Percentiles rank a stretch among this genome's conserved stretches.
phyloP scores from a whole-genome alignment of 1,140 invertebrate species.

The Aporrectodea caliginosa region DNA sequence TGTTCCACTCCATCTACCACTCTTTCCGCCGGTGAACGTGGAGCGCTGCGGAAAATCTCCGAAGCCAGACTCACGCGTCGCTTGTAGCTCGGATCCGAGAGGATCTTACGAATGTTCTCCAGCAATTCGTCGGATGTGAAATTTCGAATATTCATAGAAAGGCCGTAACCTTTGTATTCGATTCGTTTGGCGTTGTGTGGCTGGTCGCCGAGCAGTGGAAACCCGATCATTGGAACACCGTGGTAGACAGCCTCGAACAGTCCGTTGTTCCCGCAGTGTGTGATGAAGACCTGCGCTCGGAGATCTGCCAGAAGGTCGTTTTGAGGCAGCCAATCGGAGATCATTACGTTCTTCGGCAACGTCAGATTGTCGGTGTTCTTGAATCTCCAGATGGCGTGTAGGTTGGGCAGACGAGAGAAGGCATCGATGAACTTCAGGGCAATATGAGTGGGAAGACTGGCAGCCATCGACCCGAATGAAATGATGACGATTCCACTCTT shows the following conservation, averaged over 20 bases:
- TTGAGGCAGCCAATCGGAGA: conserved; percentile 68
- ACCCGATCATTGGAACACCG: conserved; percentile 40
- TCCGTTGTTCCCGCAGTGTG: conserved; percentile 41
- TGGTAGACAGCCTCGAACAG: conserved; percentile 37
- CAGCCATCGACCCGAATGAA: conserved; percentile 17
- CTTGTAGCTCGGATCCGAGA: conserved; percentile 1
- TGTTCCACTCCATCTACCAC: conserved; percentile 40
- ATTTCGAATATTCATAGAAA: neutral
- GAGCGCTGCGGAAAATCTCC: neutral
- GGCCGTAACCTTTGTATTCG: conserved; percentile 27
- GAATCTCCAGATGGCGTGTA: conserved; percentile 2
- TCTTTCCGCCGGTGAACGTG: conserved; percentile 30
- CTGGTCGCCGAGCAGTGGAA: conserved; percentile 45
- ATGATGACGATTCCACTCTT: conserved; percentile 19
- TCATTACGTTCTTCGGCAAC: conserved; percentile 61
- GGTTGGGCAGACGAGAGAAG: neutral
- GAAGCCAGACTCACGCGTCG: neutral
- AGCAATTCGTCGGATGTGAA: neutral
- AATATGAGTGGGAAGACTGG: neutral
- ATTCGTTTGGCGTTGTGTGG: conserved; percentile 44
- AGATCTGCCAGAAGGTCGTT: conserved; percentile 44
- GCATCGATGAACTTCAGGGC: conserved; percentile 1
- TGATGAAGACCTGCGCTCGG: conserved; percentile 38
- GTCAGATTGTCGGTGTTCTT: conserved; percentile 30
- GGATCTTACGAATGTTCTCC: neutral